Conservation (phyloP, 2,888 invertebrate genomes). For the Ochropleura plecta region DNA sequence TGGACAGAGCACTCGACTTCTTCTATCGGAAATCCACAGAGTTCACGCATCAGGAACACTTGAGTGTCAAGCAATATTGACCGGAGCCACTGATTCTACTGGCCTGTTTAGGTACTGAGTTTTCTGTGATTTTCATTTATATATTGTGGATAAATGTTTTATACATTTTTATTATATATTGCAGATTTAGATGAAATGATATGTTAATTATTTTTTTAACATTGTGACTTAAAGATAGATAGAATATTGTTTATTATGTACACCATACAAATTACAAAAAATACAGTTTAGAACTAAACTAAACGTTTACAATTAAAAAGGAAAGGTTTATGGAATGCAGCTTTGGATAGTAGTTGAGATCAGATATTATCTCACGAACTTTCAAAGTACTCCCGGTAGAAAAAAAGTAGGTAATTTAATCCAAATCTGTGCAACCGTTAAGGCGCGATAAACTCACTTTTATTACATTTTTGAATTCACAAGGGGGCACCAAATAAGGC, state of each 20-base stretch:
- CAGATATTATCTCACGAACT: not conserved
- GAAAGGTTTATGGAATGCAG: not conserved
- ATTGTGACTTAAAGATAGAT: no score
- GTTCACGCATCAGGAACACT: constrained; percentile 69
- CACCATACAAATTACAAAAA: no score
- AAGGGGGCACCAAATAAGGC: no score
- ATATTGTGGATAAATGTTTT: not conserved
- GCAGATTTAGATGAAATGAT: no score
- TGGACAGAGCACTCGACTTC: constrained; percentile 83
- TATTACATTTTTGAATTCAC: not conserved
- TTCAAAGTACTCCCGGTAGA: not conserved
- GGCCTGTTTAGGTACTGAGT: constrained; percentile 21
- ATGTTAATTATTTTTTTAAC: no score
- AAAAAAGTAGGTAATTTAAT: not conserved
- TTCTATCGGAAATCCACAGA: constrained; percentile 78
- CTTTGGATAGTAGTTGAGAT: not conserved
- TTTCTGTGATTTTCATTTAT: constrained; percentile 27
- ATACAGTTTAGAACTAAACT: no score
- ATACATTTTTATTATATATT: no score
- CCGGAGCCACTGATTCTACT: constrained; percentile 38
- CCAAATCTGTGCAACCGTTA: not conserved
- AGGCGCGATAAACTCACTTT: not conserved
- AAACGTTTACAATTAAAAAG: not conserved
- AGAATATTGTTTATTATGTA: no score
- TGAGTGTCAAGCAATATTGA: constrained; percentile 67